Evolutionary conservation across 2,888 invertebrate genomes (phyloP).

Genomic region (Hydrotaea cyrtoneurina): DNA sequence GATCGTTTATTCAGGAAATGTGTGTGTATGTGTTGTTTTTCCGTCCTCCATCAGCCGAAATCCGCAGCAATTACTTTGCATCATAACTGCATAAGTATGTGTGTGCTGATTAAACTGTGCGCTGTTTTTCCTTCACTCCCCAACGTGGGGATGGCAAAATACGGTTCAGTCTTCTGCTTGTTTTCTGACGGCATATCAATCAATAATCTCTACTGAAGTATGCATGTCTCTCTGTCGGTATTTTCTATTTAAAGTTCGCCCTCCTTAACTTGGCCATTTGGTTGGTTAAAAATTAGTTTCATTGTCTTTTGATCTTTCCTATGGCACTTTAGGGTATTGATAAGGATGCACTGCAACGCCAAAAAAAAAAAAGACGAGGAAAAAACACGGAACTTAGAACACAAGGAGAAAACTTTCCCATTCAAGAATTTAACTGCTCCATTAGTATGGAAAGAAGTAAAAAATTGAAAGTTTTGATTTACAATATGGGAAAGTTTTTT

Average conservation of each 20-base stretch:
- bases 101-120: background rate
- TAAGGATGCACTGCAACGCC: background rate
- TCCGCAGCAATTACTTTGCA: background rate
- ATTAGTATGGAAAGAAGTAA: slow-evolving; percentile 31
- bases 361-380: background rate
- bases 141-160: no score
- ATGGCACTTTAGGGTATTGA: slow-evolving; percentile 32
- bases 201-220: background rate
- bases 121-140: no score
- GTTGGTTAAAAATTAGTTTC: slow-evolving; percentile 25
- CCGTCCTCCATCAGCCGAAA: background rate
- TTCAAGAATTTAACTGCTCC: slow-evolving; percentile 37
- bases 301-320: slow-evolving; percentile 40
- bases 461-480: slow-evolving; percentile 51
- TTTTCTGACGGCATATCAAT: background rate
- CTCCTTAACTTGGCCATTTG: slow-evolving; percentile 25
- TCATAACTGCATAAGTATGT: background rate
- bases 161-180: no score
- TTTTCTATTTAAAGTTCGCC: background rate
- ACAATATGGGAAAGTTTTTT: slow-evolving; percentile 46
- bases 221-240: background rate
- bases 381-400: background rate
- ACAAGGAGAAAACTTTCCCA: background rate
- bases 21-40: background rate
- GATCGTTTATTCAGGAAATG: slow-evolving; percentile 36